phyloP scores from a whole-genome alignment of 2,113 vertebrate genomes.

The Tricholaema leucomelas region DNA sequence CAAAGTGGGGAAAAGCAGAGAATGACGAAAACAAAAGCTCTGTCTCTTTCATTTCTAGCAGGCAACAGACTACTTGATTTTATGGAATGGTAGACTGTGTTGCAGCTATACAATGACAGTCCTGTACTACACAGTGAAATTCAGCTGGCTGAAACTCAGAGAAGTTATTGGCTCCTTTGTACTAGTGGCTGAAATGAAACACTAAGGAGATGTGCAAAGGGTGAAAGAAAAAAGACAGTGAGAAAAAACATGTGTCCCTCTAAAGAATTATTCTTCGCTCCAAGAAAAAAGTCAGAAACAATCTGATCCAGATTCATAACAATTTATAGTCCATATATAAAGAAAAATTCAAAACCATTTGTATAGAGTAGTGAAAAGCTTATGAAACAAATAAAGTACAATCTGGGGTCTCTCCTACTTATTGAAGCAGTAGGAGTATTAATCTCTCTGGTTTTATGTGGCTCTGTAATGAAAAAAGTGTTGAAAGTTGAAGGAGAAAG shows the following conservation, averaged over 20 bases:
- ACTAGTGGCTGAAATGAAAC: background rate
- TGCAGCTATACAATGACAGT: background rate
- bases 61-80: constrained; percentile 8
- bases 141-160: background rate
- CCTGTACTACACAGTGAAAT: background rate
- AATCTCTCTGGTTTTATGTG: background rate
- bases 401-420: background rate
- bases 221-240: background rate
- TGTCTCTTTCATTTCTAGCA: background rate
- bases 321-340: background rate
- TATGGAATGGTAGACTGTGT: background rate
- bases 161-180: background rate
- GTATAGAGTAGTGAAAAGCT: background rate
- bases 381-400: background rate
- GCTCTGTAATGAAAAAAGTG: background rate
- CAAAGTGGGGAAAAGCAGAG: background rate
- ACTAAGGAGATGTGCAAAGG: background rate
- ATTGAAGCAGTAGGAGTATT: background rate
- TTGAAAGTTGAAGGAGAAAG: background rate
- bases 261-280: background rate
- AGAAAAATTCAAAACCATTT: background rate
- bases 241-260: background rate
- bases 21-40: background rate
- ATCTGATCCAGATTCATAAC: background rate
- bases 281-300: background rate